Evolutionary conservation across 2,113 vertebrate genomes (phyloP).

Genomic region (Albula glossodonta): DNA sequence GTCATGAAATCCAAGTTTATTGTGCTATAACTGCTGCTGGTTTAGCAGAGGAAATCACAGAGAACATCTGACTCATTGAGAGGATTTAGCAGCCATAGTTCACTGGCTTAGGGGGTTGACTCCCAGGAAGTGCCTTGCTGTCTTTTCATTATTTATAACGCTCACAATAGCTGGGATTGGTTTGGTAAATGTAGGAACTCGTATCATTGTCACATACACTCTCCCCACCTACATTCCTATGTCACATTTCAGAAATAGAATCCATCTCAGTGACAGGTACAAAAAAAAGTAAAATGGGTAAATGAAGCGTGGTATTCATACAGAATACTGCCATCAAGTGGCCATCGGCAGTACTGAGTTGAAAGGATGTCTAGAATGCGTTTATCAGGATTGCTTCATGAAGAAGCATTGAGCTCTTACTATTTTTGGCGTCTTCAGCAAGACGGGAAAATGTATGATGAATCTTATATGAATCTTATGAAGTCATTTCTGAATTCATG

Average conservation of each 20-base stretch:
- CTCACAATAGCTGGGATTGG: neutral
- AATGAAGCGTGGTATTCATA: neutral
- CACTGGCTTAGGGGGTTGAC: neutral
- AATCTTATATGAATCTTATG: constrained; percentile 5
- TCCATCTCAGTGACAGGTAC: neutral
- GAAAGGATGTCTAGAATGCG: neutral
- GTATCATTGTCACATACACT: neutral
- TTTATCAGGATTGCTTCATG: neutral
- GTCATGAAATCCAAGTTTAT: neutral
- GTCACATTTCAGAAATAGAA: neutral
- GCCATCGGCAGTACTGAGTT: neutral
- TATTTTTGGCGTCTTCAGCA: neutral
- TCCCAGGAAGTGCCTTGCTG: neutral
- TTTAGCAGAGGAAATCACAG: neutral
- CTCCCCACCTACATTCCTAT: neutral
- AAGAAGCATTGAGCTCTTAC: neutral
- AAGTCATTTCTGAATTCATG: constrained; percentile 15
- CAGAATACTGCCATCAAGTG: constrained; percentile 19
- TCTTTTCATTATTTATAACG: neutral
- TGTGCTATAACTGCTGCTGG: neutral
- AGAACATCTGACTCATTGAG: neutral
- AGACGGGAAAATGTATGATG: neutral
- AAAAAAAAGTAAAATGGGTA: neutral
- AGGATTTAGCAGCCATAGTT: neutral
- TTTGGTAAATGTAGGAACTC: neutral